Percentiles rank a stretch among this genome's conserved stretches.
phyloP scores from a whole-genome alignment of 2,113 vertebrate species.

The Solea solea region DNA sequence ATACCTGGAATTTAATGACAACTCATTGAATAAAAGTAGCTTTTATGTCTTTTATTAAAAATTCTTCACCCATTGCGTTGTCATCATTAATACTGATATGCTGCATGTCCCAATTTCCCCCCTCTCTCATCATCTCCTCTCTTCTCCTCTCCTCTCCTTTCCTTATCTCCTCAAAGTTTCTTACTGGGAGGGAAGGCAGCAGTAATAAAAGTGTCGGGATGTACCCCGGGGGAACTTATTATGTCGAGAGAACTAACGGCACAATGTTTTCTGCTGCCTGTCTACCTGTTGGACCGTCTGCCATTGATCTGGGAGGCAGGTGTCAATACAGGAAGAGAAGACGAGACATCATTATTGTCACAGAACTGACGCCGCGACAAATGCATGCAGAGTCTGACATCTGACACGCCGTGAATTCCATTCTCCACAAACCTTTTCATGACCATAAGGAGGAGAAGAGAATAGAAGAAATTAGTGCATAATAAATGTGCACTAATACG shows the following conservation, averaged over 20 bases:
- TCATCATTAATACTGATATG: conserved; percentile 55
- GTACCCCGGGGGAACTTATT: conserved; percentile 74
- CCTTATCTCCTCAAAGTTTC: conserved; percentile 65
- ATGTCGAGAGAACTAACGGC: conserved; percentile 69
- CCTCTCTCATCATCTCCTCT: conserved; percentile 45
- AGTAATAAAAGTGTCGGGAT: conserved; percentile 53
- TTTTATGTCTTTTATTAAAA: conserved; percentile 48
- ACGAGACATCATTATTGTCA: conserved; percentile 40
- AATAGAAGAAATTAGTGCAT: not conserved
- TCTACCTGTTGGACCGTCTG: conserved; percentile 67
- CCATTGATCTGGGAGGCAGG: conserved; percentile 64
- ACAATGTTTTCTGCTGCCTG: conserved; percentile 43
- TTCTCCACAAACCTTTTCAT: not conserved
- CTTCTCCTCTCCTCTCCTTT: conserved; percentile 47
- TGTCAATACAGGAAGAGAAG: conserved; percentile 60
- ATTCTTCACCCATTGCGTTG: conserved; percentile 50
- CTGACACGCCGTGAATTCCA: conserved; percentile 30
- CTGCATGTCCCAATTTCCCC: conserved; percentile 45
- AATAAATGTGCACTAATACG: not conserved
- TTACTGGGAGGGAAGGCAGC: conserved; percentile 47
- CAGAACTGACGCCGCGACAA: conserved; percentile 26
- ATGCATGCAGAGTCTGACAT: conserved; percentile 4
- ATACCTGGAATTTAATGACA: conserved; percentile 47
- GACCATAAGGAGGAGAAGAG: not conserved
- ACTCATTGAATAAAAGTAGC: conserved; percentile 49